Evolutionary conservation across 2,113 vertebrate genomes (phyloP).

Genomic region (Microcebus lehilahytsara): DNA sequence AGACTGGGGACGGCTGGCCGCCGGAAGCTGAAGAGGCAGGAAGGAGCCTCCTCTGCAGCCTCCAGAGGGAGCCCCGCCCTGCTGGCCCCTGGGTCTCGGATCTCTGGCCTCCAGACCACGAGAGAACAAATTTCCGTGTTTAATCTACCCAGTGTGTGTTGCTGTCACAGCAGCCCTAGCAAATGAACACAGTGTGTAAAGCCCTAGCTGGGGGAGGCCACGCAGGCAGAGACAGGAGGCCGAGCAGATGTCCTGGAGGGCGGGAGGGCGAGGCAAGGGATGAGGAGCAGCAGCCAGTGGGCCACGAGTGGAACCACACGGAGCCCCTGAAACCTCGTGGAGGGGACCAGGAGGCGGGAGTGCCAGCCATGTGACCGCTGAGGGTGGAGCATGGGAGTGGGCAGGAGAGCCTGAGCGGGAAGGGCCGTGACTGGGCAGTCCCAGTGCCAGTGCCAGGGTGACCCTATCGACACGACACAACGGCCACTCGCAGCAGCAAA

Average conservation of each 20-base stretch:
- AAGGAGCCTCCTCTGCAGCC: no score
- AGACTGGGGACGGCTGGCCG: no score
- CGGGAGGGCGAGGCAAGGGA: not conserved
- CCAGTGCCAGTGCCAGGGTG: not conserved
- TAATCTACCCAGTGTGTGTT: not conserved
- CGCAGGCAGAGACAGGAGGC: not conserved
- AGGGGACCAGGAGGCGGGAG: not conserved
- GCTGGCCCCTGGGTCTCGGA: not conserved
- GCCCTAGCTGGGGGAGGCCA: not conserved
- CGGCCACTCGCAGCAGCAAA: not conserved
- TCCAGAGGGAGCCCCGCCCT: no score
- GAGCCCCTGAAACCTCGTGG: accelerated
- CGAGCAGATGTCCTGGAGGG: not conserved
- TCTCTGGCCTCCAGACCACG: not conserved
- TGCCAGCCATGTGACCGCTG: not conserved
- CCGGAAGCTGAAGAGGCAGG: not conserved
- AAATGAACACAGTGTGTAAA: not conserved
- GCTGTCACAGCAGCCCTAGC: not conserved
- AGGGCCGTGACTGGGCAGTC: not conserved
- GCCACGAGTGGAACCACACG: not conserved
- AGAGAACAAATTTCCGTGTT: not conserved
- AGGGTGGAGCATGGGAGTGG: not conserved
- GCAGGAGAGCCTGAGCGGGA: no score
- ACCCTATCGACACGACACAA: accelerated
- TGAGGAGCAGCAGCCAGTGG: not conserved